A percentile compares a stretch with the other conserved stretches of the same genome.
phyloP scores from a whole-genome alignment of 2,113 vertebrate genomes.

The Melierax canorus region DNA sequence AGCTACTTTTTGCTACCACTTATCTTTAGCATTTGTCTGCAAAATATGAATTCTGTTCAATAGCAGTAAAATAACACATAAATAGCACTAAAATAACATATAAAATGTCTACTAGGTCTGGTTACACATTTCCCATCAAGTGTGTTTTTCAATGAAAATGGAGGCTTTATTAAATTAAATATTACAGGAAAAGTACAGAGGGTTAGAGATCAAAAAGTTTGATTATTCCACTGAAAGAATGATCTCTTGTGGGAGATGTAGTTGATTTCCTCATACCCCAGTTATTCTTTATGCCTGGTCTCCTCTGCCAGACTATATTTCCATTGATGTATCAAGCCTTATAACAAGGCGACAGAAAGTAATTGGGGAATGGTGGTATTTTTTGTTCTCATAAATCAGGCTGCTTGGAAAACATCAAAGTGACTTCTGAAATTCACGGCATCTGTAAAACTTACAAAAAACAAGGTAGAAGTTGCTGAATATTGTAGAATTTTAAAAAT shows the following conservation, averaged over 20 bases:
- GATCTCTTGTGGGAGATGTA: background rate
- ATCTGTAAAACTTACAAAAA: slow-evolving; percentile 25
- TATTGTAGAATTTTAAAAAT: background rate
- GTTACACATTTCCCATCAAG: background rate
- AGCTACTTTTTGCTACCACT: background rate
- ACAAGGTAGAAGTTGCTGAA: slow-evolving; percentile 19
- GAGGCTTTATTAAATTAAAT: background rate
- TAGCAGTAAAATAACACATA: background rate
- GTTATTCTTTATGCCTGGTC: background rate
- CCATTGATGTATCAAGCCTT: background rate
- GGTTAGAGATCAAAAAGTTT: background rate
- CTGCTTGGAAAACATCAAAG: slow-evolving; percentile 27
- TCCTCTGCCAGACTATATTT: background rate
- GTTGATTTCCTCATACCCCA: background rate
- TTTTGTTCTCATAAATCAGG: slow-evolving; percentile 38
- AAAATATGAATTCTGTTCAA: background rate
- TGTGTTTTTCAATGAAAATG: background rate
- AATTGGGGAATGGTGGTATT: background rate
- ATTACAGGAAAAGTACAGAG: slow-evolving; percentile 7
- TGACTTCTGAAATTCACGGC: background rate
- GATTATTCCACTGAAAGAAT: background rate
- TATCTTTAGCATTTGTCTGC: background rate
- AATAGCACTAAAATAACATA: background rate
- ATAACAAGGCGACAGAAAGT: background rate
- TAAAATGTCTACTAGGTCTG: background rate